Base-by-base conservation (phyloP, 1,140 invertebrate genomes). In the Neelides sp. region DNA sequence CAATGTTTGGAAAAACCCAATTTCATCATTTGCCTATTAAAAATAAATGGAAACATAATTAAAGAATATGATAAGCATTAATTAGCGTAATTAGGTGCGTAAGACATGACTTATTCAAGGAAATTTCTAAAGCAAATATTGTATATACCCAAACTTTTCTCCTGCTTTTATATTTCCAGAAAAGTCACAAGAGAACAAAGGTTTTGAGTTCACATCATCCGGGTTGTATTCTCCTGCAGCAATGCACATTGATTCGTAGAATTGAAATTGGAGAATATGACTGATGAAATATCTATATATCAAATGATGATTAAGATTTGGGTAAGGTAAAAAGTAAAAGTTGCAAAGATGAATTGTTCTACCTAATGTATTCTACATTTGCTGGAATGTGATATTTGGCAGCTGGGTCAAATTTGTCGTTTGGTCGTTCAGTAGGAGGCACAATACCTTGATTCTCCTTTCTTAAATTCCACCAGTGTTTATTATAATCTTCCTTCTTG, bases 251-350 rank as follows among this genome's bases (percentile, higher is more conserved):
- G 66, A 59, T 50, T 69, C 63, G 52, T 72, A 69, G 47, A 73
- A 71, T 58, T 70, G 61, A 19, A 65, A 64, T 44, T 64, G 58
- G 2, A 77, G 58, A 17, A 76, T 64, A 54, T 64, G 65, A 53
- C 70, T 70, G 4, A 74, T 65, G 56, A 77, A 76, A 61, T 75
- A 75, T 44, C 73, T 74, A 64, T 10, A 64, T 22, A 28, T 28
- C n/a, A 23, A 40, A 3, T 5, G 15, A 46, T 10, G 3, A 54
- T 15, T 8, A n/a, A n/a, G n/a, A n/a, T n/a, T n/a, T n/a, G n/a
- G n/a, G n/a, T n/a, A n/a, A n/a, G n/a, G n/a, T n/a, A n/a, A n/a
- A 50, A 19, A 52, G 19, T 39, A 53, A 20, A 19, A 22, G 17
- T 42, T 37, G 7, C 17, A 7, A 49, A 26, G 13, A 47, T 47